Conservation (phyloP, 2,797 vertebrate genomes). For the Enteromius argenteus region DNA sequence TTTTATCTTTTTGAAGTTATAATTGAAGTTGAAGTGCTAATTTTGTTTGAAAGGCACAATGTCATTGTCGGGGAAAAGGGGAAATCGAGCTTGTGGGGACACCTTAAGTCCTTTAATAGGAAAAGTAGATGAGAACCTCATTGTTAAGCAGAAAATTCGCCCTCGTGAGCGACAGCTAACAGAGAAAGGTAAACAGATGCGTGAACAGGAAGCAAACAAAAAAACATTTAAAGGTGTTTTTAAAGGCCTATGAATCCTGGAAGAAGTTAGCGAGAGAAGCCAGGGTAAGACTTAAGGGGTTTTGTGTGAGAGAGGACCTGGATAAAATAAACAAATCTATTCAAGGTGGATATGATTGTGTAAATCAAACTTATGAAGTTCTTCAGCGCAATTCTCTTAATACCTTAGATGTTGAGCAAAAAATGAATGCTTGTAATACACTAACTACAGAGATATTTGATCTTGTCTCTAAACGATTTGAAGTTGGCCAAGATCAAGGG, state of each 20-base stretch:
- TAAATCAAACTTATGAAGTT: background rate
- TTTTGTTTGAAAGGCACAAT: background rate
- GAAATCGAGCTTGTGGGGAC: background rate
- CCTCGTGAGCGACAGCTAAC: background rate
- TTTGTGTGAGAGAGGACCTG: background rate
- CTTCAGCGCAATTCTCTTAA: background rate
- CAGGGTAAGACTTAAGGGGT: background rate
- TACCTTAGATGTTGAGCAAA: background rate
- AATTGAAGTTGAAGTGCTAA: background rate
- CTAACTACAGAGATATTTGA: background rate
- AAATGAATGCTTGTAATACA: background rate
- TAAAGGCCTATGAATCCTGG: background rate
- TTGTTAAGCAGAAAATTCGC: background rate
- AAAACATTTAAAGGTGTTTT: background rate
- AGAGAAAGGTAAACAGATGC: constrained; percentile 11
- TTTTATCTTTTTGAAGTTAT: no score
- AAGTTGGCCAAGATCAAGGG: no score
- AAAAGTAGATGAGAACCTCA: background rate
- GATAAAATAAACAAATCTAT: background rate
- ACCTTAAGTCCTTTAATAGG: background rate
- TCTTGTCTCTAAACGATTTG: no score
- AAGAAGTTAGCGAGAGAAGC: background rate
- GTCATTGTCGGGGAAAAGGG: background rate
- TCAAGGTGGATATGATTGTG: constrained; percentile 9
- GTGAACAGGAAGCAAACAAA: background rate